phyloP scores from a whole-genome alignment of 2,888 invertebrate species.

The Plagiodera versicolora region DNA sequence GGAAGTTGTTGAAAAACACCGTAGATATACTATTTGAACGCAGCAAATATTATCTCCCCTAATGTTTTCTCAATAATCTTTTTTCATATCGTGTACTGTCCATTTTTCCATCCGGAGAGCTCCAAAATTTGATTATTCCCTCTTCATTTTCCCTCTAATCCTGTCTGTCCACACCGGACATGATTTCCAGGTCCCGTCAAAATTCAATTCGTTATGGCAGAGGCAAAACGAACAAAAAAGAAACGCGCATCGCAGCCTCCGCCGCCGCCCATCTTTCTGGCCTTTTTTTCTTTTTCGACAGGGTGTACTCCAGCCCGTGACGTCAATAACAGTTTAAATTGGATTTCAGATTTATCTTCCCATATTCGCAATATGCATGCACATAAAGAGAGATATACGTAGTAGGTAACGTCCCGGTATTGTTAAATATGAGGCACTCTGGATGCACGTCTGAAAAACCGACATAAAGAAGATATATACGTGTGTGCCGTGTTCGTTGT shows the following conservation, averaged over 20 bases:
- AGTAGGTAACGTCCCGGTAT: conserved; percentile 4
- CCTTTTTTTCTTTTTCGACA: conserved; percentile 25
- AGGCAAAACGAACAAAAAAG: conserved; percentile 1
- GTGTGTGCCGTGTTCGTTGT: not conserved
- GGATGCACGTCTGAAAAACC: conserved; percentile 11
- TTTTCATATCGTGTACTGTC: too few species aligned
- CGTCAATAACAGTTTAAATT: conserved; percentile 51
- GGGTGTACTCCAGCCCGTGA: conserved; percentile 35
- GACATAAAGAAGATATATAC: conserved; percentile 6
- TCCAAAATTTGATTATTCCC: not conserved
- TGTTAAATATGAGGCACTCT: conserved; percentile 8
- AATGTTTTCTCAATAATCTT: too few species aligned
- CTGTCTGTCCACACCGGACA: not conserved
- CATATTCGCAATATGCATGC: conserved; percentile 39
- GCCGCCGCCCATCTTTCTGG: not conserved
- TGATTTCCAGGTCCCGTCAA: conserved; percentile 2
- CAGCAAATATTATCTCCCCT: too few species aligned
- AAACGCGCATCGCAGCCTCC: not conserved
- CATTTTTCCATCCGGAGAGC: not conserved
- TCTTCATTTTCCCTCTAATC: not conserved
- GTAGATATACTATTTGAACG: too few species aligned
- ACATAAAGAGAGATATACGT: not conserved
- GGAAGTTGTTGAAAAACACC: too few species aligned
- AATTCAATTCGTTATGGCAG: not conserved
- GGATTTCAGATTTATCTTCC: conserved; percentile 48